Evolutionary conservation across 2,888 invertebrate genomes (phyloP), one percentile per base, ranked within the genome.

Genomic region (Opisthograptis luteolata): DNA sequence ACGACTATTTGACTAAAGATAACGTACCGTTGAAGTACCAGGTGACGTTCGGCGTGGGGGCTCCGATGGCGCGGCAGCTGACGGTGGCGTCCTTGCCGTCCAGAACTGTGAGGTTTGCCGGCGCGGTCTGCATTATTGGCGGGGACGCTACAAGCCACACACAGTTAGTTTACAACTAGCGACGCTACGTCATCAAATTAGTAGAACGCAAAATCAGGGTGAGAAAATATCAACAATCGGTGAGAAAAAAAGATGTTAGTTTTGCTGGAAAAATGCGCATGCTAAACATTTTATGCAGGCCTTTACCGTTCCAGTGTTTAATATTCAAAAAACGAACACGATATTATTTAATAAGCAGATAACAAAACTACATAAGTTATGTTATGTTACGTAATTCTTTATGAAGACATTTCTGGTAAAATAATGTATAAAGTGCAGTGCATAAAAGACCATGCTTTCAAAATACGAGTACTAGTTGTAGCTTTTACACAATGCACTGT

Each of bases 81-180:
- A 98, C 92, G 43, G 96, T 95, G 43, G 96, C 97, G 87, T 98
- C 98, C 86, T 97, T 97, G 41, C 98, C 98, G 81, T 98, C 98
- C 65, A 98, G 91, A 56, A 97, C 96, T 7, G 98, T 98, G 57
- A 95, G 88, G 91, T 98, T 98, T 76, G 94, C 92, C 8, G 98
- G 98, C 55, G 94, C 93, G 48, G 91, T 92, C 81, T 96, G 95
- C 94, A 98, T 95, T 63, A 96, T 93, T 17, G 98, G 98, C 64
- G 95, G 94, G 60, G 97, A 95, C 62, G 97, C 98, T 97, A 92
- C 89, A 85, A 86, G 85, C 85, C 88, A 89, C 87, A 82, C 85
- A 74, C 84, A 75, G 73, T 68, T 68, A 68, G 81, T 87, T 79
- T 57, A 62, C 52, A 51, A 46, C 62, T 62, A 59, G 62, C 62